Conservation (phyloP, 1,140 invertebrate genomes). For the Bombus cullumanus region DNA sequence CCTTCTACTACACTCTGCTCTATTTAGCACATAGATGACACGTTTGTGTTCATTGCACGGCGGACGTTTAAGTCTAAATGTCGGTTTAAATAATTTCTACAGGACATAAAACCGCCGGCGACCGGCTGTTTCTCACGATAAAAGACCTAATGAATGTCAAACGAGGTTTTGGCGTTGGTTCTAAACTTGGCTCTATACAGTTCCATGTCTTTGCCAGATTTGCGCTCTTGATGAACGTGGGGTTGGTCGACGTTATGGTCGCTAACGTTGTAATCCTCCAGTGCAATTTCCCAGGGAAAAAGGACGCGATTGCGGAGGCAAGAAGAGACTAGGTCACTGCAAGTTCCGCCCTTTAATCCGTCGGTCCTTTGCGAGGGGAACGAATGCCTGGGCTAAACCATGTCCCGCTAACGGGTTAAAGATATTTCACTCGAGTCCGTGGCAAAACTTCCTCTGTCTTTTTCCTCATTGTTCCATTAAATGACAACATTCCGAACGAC, state of each 20-base stretch:
- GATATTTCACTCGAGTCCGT: conserved; percentile 6
- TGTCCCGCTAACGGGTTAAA: conserved; percentile 11
- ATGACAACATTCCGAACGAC: neutral
- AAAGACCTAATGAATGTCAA: conserved; percentile 8
- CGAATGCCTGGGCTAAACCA: neutral
- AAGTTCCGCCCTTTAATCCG: conserved; percentile 53
- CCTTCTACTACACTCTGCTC: no score
- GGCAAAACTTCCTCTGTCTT: neutral
- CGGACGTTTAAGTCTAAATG: neutral
- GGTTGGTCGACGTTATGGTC: conserved; percentile 16
- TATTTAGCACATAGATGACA: neutral
- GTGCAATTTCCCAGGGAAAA: conserved; percentile 22
- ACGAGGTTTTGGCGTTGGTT: neutral
- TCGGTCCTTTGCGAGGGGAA: conserved; percentile 34
- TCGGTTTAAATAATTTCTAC: conserved; percentile 11
- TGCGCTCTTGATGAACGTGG: neutral
- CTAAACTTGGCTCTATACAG: neutral
- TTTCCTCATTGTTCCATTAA: neutral
- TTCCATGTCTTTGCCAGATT: neutral
- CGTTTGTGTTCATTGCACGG: neutral
- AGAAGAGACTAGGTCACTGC: conserved; percentile 38
- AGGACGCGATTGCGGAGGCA: neutral
- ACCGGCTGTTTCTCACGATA: neutral
- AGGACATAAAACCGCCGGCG: neutral
- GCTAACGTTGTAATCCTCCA: conserved; percentile 16